These are phyloP conservation scores for Epinephelus fuscoguttatus DNA, from an alignment of 2,113 vertebrate genomes.

Conservation along the genomic window DNA sequence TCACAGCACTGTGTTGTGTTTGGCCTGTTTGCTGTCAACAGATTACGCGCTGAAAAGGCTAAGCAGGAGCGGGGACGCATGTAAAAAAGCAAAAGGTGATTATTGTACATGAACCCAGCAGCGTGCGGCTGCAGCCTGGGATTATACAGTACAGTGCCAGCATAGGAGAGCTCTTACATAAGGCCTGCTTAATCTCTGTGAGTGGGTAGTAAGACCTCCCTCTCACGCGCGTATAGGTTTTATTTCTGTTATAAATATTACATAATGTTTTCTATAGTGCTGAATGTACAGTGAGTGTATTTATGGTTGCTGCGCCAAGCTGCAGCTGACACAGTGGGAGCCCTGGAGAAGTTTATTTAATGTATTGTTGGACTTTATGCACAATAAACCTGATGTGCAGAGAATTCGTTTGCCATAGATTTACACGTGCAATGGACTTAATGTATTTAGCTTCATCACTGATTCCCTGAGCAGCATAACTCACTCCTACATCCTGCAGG, in stretches of 20 bases:
- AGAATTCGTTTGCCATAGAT: neutral
- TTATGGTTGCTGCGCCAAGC: neutral
- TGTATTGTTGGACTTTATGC: neutral
- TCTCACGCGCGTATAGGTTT: neutral
- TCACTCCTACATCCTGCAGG: neutral
- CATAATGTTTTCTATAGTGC: neutral
- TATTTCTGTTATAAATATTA: slow-evolving; percentile 11
- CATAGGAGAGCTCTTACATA: slow-evolving; percentile 67
- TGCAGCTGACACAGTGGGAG: no score
- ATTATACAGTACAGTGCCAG: slow-evolving; percentile 68
- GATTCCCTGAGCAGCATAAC: neutral
- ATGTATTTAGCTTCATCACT: neutral
- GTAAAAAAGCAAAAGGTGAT: slow-evolving; percentile 55
- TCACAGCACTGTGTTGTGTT: slow-evolving; percentile 15
- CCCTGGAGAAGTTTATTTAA: neutral
- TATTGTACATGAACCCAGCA: slow-evolving; percentile 59
- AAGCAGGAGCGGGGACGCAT: slow-evolving; percentile 28
- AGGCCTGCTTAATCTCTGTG: slow-evolving; percentile 70
- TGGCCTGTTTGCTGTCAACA: slow-evolving; percentile 50
- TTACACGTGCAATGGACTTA: neutral
- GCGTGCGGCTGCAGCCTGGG: slow-evolving; percentile 44
- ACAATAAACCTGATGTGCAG: neutral
- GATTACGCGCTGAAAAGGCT: slow-evolving; percentile 50
- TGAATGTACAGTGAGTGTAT: neutral
- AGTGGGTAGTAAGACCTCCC: slow-evolving; percentile 35